phyloP scores from a whole-genome alignment of 2,888 invertebrate species.

The Acanthosepion pharaonis region DNA sequence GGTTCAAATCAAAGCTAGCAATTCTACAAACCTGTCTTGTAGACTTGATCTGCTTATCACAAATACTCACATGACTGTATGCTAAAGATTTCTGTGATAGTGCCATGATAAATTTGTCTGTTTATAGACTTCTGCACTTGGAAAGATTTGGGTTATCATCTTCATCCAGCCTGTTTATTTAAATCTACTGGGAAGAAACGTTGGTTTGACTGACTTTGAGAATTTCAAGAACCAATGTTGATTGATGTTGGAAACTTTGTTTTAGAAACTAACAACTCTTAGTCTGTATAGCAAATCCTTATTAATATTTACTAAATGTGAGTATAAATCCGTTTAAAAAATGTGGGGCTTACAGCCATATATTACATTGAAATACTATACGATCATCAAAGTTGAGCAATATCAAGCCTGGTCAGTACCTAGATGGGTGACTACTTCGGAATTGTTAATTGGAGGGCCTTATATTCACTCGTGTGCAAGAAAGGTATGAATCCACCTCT shows the following conservation, averaged over 20 bases:
- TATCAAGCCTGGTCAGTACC: too few relatives aligned
- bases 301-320: too few relatives aligned
- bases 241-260: not conserved
- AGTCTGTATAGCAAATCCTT: too few relatives aligned
- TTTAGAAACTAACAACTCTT: too few relatives aligned
- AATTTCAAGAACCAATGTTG: not conserved
- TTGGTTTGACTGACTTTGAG: not conserved
- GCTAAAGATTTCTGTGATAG: not conserved
- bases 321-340: too few relatives aligned
- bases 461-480: too few relatives aligned
- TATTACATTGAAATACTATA: too few relatives aligned
- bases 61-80: not conserved
- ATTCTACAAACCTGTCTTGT: not conserved
- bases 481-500: too few relatives aligned
- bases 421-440: too few relatives aligned
- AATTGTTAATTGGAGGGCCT: too few relatives aligned
- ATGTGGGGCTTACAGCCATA: too few relatives aligned
- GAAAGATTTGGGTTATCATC: not conserved
- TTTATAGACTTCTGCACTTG: not conserved
- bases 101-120: not conserved
- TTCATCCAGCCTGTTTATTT: conserved; percentile 17
- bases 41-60: not conserved
- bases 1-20: not conserved
- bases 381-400: too few relatives aligned
- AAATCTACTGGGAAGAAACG: not conserved